These are phyloP conservation scores for Tachyglossus aculeatus DNA, from an alignment of 2,797 vertebrate species.

Conservation along the genomic window DNA sequence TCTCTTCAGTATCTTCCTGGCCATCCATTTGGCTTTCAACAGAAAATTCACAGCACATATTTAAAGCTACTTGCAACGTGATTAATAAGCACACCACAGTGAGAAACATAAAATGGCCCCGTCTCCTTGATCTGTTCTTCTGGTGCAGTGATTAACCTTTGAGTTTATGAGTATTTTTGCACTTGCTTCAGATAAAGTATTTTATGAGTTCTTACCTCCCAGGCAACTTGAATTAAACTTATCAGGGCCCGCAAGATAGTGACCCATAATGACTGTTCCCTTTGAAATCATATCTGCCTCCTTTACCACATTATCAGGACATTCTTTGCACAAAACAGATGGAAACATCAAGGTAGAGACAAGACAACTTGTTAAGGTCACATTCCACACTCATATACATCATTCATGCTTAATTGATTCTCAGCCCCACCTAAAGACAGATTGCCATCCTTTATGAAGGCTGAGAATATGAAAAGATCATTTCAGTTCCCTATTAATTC, in stretches of 20 bases:
- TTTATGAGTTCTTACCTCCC: conserved; percentile 79
- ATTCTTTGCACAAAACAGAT: conserved; percentile 67
- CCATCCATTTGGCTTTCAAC: conserved; percentile 59
- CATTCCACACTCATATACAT: conserved; percentile 63
- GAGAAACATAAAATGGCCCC: conserved; percentile 72
- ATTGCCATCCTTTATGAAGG: conserved; percentile 58
- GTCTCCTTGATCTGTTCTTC: conserved; percentile 77
- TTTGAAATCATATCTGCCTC: conserved; percentile 65
- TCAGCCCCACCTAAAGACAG: conserved; percentile 61
- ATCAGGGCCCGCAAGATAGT: conserved; percentile 69
- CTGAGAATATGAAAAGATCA: conserved; percentile 69
- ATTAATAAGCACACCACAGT: conserved; percentile 73
- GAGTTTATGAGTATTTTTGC: conserved; percentile 80
- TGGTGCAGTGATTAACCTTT: conserved; percentile 81
- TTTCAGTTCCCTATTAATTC: conserved; percentile 72
- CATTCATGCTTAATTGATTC: conserved; percentile 75
- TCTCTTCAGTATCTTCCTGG: conserved; percentile 50
- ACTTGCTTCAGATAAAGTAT: conserved; percentile 77
- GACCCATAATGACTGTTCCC: conserved; percentile 62
- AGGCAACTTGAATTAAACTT: conserved; percentile 79
- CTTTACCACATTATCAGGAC: conserved; percentile 57
- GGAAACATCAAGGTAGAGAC: conserved; percentile 68
- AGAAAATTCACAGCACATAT: conserved; percentile 56
- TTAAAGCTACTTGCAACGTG: conserved; percentile 64
- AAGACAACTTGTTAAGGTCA: conserved; percentile 75